These are phyloP conservation scores for Micromys minutus DNA, from an alignment of 2,113 vertebrate species.

Conservation along the genomic window DNA sequence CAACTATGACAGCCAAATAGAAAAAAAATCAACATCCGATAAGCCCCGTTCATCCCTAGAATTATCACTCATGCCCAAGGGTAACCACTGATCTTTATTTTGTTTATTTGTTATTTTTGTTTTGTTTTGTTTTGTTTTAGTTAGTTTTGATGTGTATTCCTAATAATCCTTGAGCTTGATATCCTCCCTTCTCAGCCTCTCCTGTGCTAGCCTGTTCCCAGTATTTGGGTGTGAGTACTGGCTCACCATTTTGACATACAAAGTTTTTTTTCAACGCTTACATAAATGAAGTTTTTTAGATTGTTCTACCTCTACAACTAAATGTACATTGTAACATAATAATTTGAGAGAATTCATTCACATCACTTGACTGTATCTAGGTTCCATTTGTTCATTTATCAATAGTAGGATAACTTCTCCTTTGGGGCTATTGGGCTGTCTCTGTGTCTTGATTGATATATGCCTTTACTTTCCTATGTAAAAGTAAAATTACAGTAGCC, in stretches of 20 bases:
- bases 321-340: not conserved
- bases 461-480: conserved; percentile 1
- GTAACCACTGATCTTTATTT: not conserved
- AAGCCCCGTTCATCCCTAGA: not conserved
- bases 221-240: not conserved
- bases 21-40: not conserved
- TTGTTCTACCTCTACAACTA: not conserved
- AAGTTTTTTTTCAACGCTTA: conserved; percentile 45
- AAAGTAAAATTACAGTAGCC: conserved; percentile 15
- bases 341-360: conserved; percentile 15
- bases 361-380: not conserved
- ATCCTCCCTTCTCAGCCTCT: not conserved
- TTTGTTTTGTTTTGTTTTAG: not conserved
- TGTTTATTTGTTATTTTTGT: not conserved
- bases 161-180: not conserved
- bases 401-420: not conserved
- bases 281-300: not conserved
- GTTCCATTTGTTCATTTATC: conserved; percentile 8
- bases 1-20: not conserved
- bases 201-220: not conserved
- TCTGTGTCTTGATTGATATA: not conserved
- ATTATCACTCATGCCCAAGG: not conserved
- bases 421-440: not conserved
- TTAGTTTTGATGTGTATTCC: not conserved
- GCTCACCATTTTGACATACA: not conserved